These are phyloP conservation scores for Geodia barretti DNA, from an alignment of 37 sponge, comb jelly and placozoan genomes.

Conservation along the genomic window DNA sequence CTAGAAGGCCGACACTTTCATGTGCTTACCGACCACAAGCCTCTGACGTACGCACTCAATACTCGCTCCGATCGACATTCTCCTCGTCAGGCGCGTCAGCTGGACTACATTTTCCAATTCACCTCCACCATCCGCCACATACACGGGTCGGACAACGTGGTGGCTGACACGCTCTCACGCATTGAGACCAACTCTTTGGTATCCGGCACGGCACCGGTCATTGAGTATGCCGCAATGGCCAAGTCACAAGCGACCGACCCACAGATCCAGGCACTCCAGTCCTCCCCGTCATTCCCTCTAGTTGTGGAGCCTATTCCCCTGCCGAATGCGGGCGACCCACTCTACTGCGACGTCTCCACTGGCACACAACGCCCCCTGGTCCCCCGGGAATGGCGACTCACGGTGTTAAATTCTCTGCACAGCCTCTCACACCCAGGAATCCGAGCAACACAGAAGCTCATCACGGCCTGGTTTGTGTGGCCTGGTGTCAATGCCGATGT, in stretches of 20 bases:
- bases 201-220: slow-evolving; percentile 13
- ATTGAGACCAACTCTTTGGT: slow-evolving; percentile 56
- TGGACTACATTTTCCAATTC: slow-evolving; percentile 63
- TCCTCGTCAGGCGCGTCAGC: slow-evolving; percentile 52
- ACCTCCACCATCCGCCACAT: slow-evolving; percentile 66
- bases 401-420: slow-evolving; percentile 61
- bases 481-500: slow-evolving; percentile 71
- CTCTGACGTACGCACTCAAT: slow-evolving; percentile 40
- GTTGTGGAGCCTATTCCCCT: slow-evolving; percentile 34
- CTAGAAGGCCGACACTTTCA: slow-evolving; percentile 61
- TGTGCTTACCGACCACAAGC: slow-evolving; percentile 69
- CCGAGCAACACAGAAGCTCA: slow-evolving; percentile 51
- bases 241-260: slow-evolving; percentile 23
- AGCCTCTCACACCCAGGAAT: slow-evolving; percentile 61
- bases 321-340: not conserved
- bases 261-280: slow-evolving; percentile 25
- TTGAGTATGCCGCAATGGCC: slow-evolving; percentile 46
- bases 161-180: slow-evolving; percentile 67
- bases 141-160: slow-evolving; percentile 49
- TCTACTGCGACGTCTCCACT: slow-evolving; percentile 59
- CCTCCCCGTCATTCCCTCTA: slow-evolving; percentile 14
- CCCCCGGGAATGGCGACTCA: slow-evolving; percentile 33
- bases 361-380: slow-evolving; percentile 58
- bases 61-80: slow-evolving; percentile 41
- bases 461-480: slow-evolving; percentile 65